Conservation (phyloP, 2,797 vertebrate species). For the Todus mexicanus region DNA sequence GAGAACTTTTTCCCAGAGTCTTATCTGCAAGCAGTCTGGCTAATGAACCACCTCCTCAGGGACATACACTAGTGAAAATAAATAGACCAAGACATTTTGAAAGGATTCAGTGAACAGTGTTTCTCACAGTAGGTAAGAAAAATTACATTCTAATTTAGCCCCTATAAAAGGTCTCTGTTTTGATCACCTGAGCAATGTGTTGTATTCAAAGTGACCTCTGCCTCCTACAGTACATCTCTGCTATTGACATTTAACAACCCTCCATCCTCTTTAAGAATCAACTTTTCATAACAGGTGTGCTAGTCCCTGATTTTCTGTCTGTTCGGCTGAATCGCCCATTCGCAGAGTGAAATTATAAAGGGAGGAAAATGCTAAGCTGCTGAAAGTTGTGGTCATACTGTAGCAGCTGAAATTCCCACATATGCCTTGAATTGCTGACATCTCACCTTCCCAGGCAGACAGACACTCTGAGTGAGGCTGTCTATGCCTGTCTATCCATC, state of each 20-base stretch:
- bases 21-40: background rate
- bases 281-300: background rate
- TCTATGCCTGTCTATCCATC: background rate
- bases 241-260: background rate
- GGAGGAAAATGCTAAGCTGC: background rate
- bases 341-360: background rate
- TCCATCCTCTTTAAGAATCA: background rate
- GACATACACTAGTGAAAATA: background rate
- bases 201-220: background rate
- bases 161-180: background rate
- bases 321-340: background rate
- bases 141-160: background rate
- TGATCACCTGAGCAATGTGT: background rate
- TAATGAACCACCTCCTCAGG: fast-evolving
- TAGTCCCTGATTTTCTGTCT: background rate
- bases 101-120: background rate
- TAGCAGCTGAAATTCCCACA: background rate
- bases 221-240: background rate
- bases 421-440: background rate
- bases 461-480: background rate
- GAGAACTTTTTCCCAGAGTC: background rate
- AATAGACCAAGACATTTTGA: background rate
- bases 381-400: background rate
- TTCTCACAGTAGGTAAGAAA: background rate
- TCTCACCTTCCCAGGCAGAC: background rate